Conservation (phyloP, 2,888 invertebrate species). For the Tineola bisselliella region DNA sequence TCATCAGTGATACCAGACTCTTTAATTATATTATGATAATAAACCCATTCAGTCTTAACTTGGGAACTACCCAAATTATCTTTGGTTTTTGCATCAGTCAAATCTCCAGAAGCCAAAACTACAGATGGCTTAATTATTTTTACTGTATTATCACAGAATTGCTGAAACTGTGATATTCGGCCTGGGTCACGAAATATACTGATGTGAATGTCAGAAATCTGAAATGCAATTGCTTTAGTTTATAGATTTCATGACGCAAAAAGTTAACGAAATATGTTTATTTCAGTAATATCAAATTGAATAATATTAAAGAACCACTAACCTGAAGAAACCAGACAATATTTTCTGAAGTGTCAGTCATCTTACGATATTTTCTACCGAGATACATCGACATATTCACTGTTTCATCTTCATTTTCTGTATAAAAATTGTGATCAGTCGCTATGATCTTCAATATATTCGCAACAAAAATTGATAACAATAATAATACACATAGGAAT, state of each 20-base stretch:
- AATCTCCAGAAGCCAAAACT: constrained; percentile 86
- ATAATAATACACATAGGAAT: constrained; percentile 69
- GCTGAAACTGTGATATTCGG: constrained; percentile 78
- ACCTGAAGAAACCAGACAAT: constrained; percentile 84
- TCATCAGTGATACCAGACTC: constrained; percentile 73
- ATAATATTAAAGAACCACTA: constrained; percentile 21
- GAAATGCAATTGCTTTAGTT: constrained; percentile 21
- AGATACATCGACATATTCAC: constrained; percentile 41
- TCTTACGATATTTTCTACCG: constrained; percentile 45
- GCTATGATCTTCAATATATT: constrained; percentile 75
- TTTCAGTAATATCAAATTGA: constrained; percentile 20
- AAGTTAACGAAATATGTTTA: too few species aligned
- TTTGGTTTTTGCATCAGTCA: constrained; percentile 86
- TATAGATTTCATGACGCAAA: too few species aligned
- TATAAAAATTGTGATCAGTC: constrained; percentile 62
- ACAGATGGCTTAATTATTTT: constrained; percentile 76
- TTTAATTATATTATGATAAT: constrained; percentile 76
- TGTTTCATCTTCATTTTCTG: constrained; percentile 38
- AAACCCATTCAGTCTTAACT: constrained; percentile 82
- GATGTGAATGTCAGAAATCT: constrained; percentile 91
- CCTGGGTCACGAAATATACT: constrained; percentile 82
- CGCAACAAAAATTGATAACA: constrained; percentile 74
- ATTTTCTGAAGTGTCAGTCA: constrained; percentile 66
- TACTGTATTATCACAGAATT: constrained; percentile 81
- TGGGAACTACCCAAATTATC: constrained; percentile 85